Evolutionary conservation across 1,140 invertebrate species (phyloP), one percentile per base, ranked within the genome.

Genomic region (Protaetia brevitarsis): DNA sequence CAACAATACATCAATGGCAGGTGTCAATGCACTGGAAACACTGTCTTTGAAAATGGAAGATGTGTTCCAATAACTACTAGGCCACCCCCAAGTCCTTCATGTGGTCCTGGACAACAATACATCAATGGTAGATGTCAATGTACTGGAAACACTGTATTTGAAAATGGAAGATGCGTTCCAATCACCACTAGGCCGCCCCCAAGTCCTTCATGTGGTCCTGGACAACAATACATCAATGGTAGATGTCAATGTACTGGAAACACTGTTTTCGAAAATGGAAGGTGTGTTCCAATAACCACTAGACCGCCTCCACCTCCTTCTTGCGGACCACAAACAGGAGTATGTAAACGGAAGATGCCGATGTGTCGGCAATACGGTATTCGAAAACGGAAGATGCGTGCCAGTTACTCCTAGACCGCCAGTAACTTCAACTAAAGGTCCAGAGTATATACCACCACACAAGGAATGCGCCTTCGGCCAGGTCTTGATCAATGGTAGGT

Each of bases 231-330:
- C 45, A 56, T 56, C 2, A 56, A 56, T 56, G 45, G 28, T 5
- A 60, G 58, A 21, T 37, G 19, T 11, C n/a, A 21, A 26, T 67
- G 66, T 57, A 13, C 10, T 3, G 45, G 34, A 23, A 63, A 63
- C 37, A 37, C 62, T 31, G 16, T 16, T 51, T 41, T 45, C 7
- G 19, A 19, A 27, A 64, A 64, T 31, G 66, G 66, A 6, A 27
- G 59, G n/a, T 68, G 67, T 57, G 58, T 61, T n/a, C 57, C 64
- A 13, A 66, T 19, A 68, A 28, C 67, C 4, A 68, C 64, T 1
- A 62, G 61, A 36, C 51, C 51, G 1, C 67, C 66, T 19, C 19
- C 59, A n/a, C 59, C 26, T 8, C 29, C 36, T 23, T 30, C n/a
- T n/a, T 21, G 16, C 19, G 37, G 65, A 36, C n/a, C n/a, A n/a